Evolutionary conservation across 2,797 vertebrate genomes (phyloP), one percentile per base, ranked within the genome.

Genomic region (Erethizon dorsatum): DNA sequence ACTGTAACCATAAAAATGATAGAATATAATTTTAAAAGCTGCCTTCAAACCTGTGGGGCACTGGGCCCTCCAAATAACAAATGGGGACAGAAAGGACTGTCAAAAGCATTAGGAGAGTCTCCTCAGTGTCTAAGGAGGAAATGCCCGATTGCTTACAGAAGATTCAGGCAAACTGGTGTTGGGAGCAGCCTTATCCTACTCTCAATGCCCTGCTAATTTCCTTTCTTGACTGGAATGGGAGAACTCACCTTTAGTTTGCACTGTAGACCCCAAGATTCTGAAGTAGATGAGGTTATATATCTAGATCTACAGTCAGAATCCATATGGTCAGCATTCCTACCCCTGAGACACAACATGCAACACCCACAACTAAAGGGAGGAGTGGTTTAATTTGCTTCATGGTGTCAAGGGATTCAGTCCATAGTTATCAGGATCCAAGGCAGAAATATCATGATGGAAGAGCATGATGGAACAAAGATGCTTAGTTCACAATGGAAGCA

Each of bases 1-100:
- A 90, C 50, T 84, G 18, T 45, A 84, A 73, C 18, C 22, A 83
- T 83, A 88, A 92, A 82, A 88, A 87, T 73, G 17, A 77, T 50
- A 24, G 8, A 61, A 82, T 47, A 77, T 54, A 63, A 59, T 50
- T 85, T 56, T 63, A 54, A 90, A 31, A 83, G 50, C 17, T 79
- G 56, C 54, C 26, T 86, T 89, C 78, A 85, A 78, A 57, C 5
- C 5, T 33, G 1, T n/a, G 59, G 28, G 94, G 31, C 1, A 83
- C 37, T 83, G 75, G 83, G 20, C 8, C 18, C 3, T 87, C 65
- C 14, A 69, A 83, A 90, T 47, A 83, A 78, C 22, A 83, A 94
- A 54, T 33, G 22, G 33, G 89, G 6, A 50, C 22, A 73, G 73
- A 56, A 90, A 84, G 10, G 1, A 4, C 41, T 54, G 28, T 90